Evolutionary conservation across 1,140 invertebrate genomes (phyloP), one percentile per base, ranked within the genome.

Genomic region (Trialeurodes vaporariorum): DNA sequence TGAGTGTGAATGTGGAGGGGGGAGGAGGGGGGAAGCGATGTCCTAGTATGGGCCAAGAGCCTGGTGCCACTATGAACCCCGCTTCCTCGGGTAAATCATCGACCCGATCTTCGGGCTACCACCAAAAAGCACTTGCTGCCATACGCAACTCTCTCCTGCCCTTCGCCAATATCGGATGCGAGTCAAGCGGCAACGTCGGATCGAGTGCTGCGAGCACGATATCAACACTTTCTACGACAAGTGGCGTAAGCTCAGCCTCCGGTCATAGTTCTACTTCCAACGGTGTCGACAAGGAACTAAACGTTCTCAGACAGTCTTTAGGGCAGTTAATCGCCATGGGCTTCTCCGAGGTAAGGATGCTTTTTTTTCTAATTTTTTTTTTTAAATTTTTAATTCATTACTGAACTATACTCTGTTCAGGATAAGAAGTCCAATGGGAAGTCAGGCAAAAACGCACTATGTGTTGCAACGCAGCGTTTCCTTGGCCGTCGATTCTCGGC

Each of bases 111-210:
- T 87, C 87, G 81, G 87, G 87, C 81, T 93, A 93, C 79, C 87
- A 90, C 79, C 88, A 92, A 77, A 92, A 93, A 63, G 90, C 91
- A 73, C 82, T 94, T 78, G 88, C 88, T 78, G 87, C 91, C 79
- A 94, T 94, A 75, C 83, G 91, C 66, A 92, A 92, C 75, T 91
- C 90, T 61, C 78, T 94, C 70, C 81, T 89, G 72, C 91, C 91
- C 60, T 94, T 92, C 77, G 90, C 90, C 63, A 91, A 90, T 77
- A 88, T 83, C 72, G 72, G 70, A 62, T 67, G 25, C 27, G 66
- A 62, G 17, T 77, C 79, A 69, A 79, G 78, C 69, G 81, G 82
- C 63, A 80, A 81, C 71, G 82, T 85, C 67, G 86, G 85, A 65
- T 89, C 87, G 1, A 89, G 87, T 72, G 87, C 87, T 23, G 87